Evolutionary conservation across 2,113 vertebrate genomes (phyloP), one percentile per base, ranked within the genome.

Genomic region (Clinocottus analis): DNA sequence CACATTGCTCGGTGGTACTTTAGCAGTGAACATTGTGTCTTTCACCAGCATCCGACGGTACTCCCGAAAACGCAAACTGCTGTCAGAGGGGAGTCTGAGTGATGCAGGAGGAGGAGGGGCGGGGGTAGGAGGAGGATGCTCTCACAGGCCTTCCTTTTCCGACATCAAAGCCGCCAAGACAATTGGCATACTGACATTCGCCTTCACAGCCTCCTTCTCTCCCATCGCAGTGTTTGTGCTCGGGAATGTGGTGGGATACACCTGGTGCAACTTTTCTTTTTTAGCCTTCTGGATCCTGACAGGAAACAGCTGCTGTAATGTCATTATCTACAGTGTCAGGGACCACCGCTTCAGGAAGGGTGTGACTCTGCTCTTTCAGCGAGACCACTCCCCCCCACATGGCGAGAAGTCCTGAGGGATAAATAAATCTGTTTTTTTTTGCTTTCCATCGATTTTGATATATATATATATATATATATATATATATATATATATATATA

Each of bases 261-360:
- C 89, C 31, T 97, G 96, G 96, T 96, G 96, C 87, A 95, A 93
- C 85, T 96, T 96, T 86, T 96, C 96, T 77, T 97, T 96, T 70
- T 91, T 96, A 41, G 95, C 96, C 72, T 97, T 97, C 87, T 97
- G 96, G 96, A 95, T 96, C 39, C 90, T 96, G 79, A 92, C 95
- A 19, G 94, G 94, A 65, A 97, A 96, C 90, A 96, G 96, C 82
- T 96, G 96, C 88, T 96, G 95, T 86, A 96, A 96, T 64, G 95
- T 96, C n/a, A 93, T 96, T 41, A 96, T 96, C 86, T 96, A 96
- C 90, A 96, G 96, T 10, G 87, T 94, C 59, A 86, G 93, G 86
- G 96, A 97, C 90, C 94, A 92, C 55, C 94, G 93, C 37, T 97
- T 96, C 90, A 91, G 96, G 73, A 96, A 94, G 77, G 95, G 95